These are phyloP conservation scores for Gallinago stenura DNA, from an alignment of 2,797 vertebrate species.

Conservation along the genomic window DNA sequence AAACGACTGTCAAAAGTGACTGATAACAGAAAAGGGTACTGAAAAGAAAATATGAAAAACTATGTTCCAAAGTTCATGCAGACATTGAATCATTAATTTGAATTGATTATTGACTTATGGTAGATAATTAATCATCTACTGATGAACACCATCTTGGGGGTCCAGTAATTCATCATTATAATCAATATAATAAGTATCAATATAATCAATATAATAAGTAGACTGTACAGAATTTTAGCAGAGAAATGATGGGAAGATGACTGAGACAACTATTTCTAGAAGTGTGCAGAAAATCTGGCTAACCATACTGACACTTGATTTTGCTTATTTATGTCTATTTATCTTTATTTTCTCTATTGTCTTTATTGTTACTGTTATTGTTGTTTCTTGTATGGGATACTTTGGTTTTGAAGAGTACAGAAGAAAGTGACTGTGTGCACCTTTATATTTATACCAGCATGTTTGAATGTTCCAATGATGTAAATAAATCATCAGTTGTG, in stretches of 20 bases:
- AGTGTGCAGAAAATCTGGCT: not conserved
- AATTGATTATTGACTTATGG: too few species aligned
- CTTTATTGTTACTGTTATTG: not conserved
- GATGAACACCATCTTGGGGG: not conserved
- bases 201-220: too few species aligned
- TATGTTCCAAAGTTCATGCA: not conserved
- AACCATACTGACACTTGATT: not conserved
- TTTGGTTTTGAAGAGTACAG: not conserved
- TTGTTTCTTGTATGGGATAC: not conserved
- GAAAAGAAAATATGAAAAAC: not conserved
- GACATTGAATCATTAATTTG: not conserved
- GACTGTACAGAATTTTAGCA: not conserved
- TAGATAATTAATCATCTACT: not conserved
- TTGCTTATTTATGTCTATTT: not conserved
- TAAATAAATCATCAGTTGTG: not conserved
- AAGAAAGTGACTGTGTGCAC: not conserved
- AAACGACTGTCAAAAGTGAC: not conserved
- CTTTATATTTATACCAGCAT: not conserved
- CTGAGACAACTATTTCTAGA: not conserved
- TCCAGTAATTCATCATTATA: not conserved
- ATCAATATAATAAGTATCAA: too few species aligned
- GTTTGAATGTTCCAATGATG: not conserved
- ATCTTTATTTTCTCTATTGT: not conserved
- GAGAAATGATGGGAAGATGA: not conserved
- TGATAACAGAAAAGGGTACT: not conserved